phyloP scores from a whole-genome alignment of 2,113 vertebrate genomes.

The Psittacula cyanocephala region DNA sequence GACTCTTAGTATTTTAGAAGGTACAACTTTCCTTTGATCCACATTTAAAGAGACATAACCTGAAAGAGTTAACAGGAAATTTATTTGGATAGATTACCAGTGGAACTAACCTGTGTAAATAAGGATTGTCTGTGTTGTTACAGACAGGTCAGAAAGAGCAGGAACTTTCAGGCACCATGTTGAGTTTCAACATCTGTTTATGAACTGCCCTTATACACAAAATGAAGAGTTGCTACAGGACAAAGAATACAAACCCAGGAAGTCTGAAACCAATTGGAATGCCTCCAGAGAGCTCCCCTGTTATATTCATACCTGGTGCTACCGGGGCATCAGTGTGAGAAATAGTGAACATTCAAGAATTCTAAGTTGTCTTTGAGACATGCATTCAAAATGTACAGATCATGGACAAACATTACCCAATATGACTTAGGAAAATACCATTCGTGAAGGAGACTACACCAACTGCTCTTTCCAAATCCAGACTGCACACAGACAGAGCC shows the following conservation, averaged over 20 bases:
- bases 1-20: background rate
- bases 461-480: background rate
- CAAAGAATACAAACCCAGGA: background rate
- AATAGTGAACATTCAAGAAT: background rate
- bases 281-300: background rate
- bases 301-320: background rate
- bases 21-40: conserved; percentile 5
- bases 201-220: conserved; percentile 15
- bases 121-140: background rate
- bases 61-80: background rate
- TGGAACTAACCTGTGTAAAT: background rate
- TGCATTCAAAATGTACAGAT: background rate
- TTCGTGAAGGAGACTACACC: background rate
- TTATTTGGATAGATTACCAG: background rate
- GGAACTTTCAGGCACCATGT: conserved; percentile 4
- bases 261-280: background rate
- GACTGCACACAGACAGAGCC: background rate
- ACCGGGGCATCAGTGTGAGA: background rate
- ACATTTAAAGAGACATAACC: background rate
- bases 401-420: background rate
- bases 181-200: conserved; percentile 27
- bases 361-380: background rate
- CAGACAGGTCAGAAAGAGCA: background rate
- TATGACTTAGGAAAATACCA: background rate
- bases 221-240: conserved; percentile 13